Conservation (phyloP, 2,797 vertebrate species). For the Rhinogobio ventralis region DNA sequence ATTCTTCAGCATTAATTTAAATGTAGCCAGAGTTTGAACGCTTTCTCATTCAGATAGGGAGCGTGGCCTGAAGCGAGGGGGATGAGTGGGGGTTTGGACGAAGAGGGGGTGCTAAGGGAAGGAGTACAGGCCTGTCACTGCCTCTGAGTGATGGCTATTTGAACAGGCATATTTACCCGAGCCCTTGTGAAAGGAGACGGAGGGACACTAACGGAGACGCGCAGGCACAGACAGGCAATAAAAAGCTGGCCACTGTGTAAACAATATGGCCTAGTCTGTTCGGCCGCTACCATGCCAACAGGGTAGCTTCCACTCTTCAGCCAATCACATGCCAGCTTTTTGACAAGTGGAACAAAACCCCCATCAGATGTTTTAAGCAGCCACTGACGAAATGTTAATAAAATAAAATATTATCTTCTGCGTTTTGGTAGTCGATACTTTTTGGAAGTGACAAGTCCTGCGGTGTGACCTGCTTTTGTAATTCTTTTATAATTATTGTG, state of each 20-base stretch:
- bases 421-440: not conserved
- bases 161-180: slow-evolving; percentile 69
- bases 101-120: slow-evolving; percentile 44
- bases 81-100: slow-evolving; percentile 22
- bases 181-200: slow-evolving; percentile 65
- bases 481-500: not conserved
- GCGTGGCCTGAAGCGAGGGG: slow-evolving; percentile 43
- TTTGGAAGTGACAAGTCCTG: not conserved
- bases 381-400: slow-evolving; percentile 42
- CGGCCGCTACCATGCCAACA: slow-evolving; percentile 63
- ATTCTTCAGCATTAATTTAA: slow-evolving; percentile 27
- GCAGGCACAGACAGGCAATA: slow-evolving; percentile 64
- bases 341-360: slow-evolving; percentile 64
- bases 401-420: slow-evolving; percentile 3
- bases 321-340: slow-evolving; percentile 60
- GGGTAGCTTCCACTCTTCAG: slow-evolving; percentile 52
- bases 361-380: slow-evolving; percentile 55
- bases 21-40: slow-evolving; percentile 34
- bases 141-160: slow-evolving; percentile 67
- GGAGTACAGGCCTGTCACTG: slow-evolving; percentile 57
- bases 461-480: not conserved
- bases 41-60: slow-evolving; percentile 60
- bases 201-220: slow-evolving; percentile 59
- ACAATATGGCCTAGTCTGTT: slow-evolving; percentile 59
- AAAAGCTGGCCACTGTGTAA: slow-evolving; percentile 67